These are phyloP conservation scores for Muscicapa comitata DNA, from an alignment of 2,797 vertebrate genomes.

Conservation along the genomic window DNA sequence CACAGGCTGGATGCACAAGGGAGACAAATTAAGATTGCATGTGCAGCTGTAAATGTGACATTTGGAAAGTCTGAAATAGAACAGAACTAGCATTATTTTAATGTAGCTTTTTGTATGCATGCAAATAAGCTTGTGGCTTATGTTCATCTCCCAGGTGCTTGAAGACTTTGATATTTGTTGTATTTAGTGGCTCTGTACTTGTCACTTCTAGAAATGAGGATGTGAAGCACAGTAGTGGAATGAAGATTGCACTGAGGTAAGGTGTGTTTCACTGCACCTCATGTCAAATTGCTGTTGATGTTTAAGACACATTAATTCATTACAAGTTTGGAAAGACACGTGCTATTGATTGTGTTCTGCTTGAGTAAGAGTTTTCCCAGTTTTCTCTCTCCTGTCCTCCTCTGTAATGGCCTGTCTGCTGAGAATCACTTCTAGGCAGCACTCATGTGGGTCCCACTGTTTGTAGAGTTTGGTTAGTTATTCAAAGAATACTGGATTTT, in stretches of 20 bases:
- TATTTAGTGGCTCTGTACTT: not conserved
- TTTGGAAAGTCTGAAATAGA: constrained; percentile 16
- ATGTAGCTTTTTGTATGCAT: not conserved
- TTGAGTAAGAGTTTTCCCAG: not conserved
- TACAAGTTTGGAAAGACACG: not conserved
- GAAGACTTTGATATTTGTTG: not conserved
- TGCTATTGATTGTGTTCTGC: not conserved
- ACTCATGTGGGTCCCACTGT: not conserved
- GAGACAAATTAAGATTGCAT: not conserved
- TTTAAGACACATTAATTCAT: not conserved
- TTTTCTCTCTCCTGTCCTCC: not conserved
- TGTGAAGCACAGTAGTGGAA: not conserved
- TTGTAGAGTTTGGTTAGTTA: not conserved
- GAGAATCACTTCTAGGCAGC: not conserved
- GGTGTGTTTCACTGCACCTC: not conserved
- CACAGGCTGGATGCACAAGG: not conserved
- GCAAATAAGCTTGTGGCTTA: not conserved
- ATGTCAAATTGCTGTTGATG: not conserved
- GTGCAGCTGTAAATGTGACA: constrained; percentile 29
- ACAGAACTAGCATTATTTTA: constrained; percentile 27
- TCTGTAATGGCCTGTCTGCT: not conserved
- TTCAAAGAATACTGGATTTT: not conserved
- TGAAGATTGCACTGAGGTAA: not conserved
- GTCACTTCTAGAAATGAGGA: not conserved
- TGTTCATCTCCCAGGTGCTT: not conserved